phyloP scores from a whole-genome alignment of 1,140 invertebrate genomes.

The Meloidogyne exigua region DNA sequence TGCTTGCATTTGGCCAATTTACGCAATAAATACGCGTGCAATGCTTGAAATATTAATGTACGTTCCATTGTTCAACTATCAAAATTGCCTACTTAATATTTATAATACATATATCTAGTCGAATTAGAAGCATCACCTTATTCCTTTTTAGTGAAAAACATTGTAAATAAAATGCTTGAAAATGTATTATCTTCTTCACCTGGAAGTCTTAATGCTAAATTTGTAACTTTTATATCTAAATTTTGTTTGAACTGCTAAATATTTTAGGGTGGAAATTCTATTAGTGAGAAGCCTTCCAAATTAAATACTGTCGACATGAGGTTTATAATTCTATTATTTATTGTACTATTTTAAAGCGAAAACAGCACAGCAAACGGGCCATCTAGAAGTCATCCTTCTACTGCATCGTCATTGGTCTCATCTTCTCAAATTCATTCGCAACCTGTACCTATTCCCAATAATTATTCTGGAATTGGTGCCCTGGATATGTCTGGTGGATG shows the following conservation, averaged over 20 bases:
- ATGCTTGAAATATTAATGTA: background rate
- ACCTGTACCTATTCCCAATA: constrained; percentile 43
- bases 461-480: constrained; percentile 22
- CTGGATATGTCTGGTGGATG: background rate
- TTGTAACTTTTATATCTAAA: constrained; percentile 43
- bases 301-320: background rate
- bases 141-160: background rate
- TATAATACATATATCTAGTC: background rate
- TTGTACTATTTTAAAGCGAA: background rate
- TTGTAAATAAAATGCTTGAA: constrained; percentile 50
- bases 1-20: background rate
- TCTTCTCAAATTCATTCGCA: constrained; percentile 14
- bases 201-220: constrained; percentile 38
- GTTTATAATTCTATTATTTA: background rate
- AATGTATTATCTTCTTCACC: constrained; percentile 57
- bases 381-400: background rate
- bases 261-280: background rate
- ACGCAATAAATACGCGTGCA: constrained; percentile 2
- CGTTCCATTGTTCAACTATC: background rate
- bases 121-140: background rate
- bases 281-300: background rate
- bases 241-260: background rate
- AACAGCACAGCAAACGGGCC: background rate
- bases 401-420: background rate
- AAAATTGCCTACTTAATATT: background rate